Conservation (phyloP, 1,140 invertebrate species). For the Panagrolaimus sp. region DNA sequence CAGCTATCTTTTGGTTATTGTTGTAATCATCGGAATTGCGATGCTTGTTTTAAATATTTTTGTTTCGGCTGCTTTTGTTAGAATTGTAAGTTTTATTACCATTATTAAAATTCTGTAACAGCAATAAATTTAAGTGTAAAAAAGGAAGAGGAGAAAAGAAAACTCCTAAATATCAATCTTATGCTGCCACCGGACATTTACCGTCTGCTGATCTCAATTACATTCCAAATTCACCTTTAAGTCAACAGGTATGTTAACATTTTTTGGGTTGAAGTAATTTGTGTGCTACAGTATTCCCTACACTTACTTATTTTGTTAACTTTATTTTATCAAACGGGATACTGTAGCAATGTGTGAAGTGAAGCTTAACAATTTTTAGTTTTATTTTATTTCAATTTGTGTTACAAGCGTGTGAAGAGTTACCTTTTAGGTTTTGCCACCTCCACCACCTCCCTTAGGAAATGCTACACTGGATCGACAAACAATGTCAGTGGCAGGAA, state of each 20-base stretch:
- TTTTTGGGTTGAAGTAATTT: no score
- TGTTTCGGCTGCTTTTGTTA: slow-evolving; percentile 20
- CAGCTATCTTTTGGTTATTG: not conserved
- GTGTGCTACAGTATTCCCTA: not conserved
- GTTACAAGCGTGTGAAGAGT: not conserved
- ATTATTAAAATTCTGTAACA: not conserved
- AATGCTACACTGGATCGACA: no score
- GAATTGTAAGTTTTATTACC: slow-evolving; percentile 26
- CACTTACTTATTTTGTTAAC: slow-evolving; percentile 12
- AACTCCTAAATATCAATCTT: slow-evolving; percentile 53
- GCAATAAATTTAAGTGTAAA: slow-evolving; percentile 35
- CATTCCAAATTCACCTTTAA: slow-evolving; percentile 31
- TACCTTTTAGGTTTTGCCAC: not conserved
- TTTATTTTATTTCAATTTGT: not conserved
- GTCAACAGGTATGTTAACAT: slow-evolving; percentile 33
- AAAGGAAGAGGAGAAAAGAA: slow-evolving; percentile 39
- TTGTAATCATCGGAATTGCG: slow-evolving; percentile 1
- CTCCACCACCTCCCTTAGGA: no score
- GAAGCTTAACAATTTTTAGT: not conserved
- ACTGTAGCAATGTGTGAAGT: not conserved
- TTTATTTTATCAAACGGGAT: slow-evolving; percentile 18
- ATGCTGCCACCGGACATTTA: slow-evolving; percentile 37
- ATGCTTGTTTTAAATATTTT: slow-evolving; percentile 5
- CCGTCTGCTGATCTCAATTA: slow-evolving; percentile 36
- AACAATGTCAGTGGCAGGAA: no score